phyloP scores from a whole-genome alignment of 2,113 vertebrate genomes.

The Oncorhynchus tshawytscha region DNA sequence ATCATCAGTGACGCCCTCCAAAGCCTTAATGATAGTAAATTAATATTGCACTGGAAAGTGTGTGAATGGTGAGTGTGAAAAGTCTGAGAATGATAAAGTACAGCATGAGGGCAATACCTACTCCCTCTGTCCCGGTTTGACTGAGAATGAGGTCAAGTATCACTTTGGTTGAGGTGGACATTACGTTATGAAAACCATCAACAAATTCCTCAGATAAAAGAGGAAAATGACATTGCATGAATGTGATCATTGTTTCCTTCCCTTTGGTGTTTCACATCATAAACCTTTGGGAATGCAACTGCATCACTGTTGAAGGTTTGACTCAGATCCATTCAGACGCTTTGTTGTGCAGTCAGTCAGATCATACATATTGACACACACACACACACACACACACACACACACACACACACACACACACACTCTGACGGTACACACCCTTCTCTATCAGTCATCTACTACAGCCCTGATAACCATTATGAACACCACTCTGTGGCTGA shows the following conservation, averaged over 20 bases:
- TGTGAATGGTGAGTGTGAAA: not conserved
- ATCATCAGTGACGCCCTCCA: slow-evolving; percentile 14
- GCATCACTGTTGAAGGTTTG: slow-evolving; percentile 70
- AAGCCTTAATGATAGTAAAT: slow-evolving; percentile 16
- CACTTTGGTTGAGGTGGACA: slow-evolving; percentile 47
- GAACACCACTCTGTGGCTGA: slow-evolving; percentile 19
- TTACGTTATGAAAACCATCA: slow-evolving; percentile 44
- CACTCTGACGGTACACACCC: slow-evolving; percentile 6
- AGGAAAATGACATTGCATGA: slow-evolving; percentile 75
- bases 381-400: no score
- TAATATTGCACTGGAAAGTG: not conserved
- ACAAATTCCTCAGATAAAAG: slow-evolving; percentile 70
- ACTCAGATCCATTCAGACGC: slow-evolving; percentile 66
- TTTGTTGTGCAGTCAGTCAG: slow-evolving; percentile 75
- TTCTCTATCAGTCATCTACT: slow-evolving; percentile 61
- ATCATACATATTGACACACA: slow-evolving; percentile 47
- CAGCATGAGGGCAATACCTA: not conserved
- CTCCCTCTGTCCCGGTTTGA: slow-evolving; percentile 19
- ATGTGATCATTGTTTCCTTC: slow-evolving; percentile 77
- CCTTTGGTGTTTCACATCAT: slow-evolving; percentile 79
- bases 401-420: slow-evolving; percentile 28
- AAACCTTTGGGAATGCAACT: slow-evolving; percentile 73
- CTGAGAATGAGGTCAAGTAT: slow-evolving; percentile 49
- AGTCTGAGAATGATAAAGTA: not conserved
- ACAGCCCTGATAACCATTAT: not conserved